Percentiles rank a stretch among this genome's conserved stretches.
These are phyloP conservation scores for Dendrolimus pini DNA, from an alignment of 2,888 invertebrate genomes.

Conservation along the genomic window DNA sequence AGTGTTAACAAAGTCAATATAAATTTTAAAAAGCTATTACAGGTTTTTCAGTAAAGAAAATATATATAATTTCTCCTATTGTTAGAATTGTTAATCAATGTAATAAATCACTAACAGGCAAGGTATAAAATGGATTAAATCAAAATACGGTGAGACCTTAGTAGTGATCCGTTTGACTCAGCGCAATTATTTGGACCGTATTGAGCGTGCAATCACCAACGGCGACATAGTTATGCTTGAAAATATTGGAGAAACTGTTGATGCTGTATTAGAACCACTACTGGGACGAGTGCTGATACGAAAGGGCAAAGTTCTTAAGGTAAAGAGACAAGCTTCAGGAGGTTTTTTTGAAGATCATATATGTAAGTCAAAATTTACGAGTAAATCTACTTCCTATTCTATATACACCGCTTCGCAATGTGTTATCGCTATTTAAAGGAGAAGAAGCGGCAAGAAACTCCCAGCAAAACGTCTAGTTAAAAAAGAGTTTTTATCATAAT, in stretches of 20 bases:
- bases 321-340: conserved; percentile 11
- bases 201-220: conserved; percentile 84
- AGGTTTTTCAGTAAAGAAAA: background rate
- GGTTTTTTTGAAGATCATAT: too few species aligned
- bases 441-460: too few species aligned
- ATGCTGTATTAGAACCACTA: conserved; percentile 93
- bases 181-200: conserved; percentile 88
- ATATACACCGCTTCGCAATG: too few species aligned
- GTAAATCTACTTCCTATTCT: too few species aligned
- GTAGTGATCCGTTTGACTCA: conserved; percentile 87
- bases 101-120: conserved; percentile 63
- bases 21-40: background rate
- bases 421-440: too few species aligned
- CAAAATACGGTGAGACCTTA: conserved; percentile 84
- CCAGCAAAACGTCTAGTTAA: too few species aligned
- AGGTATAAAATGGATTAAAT: conserved; percentile 97
- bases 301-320: conserved; percentile 85
- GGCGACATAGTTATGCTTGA: conserved; percentile 90
- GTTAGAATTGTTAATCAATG: too few species aligned
- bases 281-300: conserved; percentile 92
- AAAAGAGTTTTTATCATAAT: too few species aligned
- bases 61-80: too few species aligned
- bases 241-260: conserved; percentile 92
- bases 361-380: too few species aligned
- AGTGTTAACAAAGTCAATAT: background rate